These are phyloP conservation scores for Hyppa rectilinea DNA, from an alignment of 2,888 invertebrate genomes.

Conservation along the genomic window DNA sequence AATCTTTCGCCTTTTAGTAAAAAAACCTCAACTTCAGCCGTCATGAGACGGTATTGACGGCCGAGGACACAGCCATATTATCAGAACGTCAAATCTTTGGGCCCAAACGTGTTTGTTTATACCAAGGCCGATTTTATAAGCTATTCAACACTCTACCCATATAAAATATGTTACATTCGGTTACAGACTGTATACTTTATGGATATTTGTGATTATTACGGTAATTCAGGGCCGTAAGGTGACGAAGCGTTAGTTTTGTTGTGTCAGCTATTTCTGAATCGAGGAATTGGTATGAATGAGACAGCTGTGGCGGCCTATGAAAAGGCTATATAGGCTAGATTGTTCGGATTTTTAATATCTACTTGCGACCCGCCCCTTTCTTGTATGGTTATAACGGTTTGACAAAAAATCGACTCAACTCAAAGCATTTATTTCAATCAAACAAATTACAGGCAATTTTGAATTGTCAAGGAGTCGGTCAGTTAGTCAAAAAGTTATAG, in stretches of 20 bases:
- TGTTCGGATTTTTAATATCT: background rate
- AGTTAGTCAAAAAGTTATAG: no score
- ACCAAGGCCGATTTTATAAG: slow-evolving; percentile 41
- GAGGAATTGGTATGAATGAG: slow-evolving; percentile 14
- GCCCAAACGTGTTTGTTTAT: slow-evolving; percentile 38
- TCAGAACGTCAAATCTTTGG: slow-evolving; percentile 40
- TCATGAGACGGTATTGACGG: slow-evolving; percentile 21
- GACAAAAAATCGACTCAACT: no score
- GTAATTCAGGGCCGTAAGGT: slow-evolving; percentile 38
- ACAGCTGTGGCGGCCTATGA: background rate
- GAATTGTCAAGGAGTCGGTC: no score
- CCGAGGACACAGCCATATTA: slow-evolving; percentile 39
- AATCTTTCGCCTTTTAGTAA: background rate
- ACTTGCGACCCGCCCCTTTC: no score
- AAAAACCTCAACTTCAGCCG: slow-evolving; percentile 6
- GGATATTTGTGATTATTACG: slow-evolving; percentile 24
- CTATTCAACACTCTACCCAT: slow-evolving; percentile 10
- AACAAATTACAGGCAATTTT: no score
- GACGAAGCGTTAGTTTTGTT: slow-evolving; percentile 45
- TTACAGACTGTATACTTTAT: background rate
- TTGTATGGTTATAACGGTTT: no score
- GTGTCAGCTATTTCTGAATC: slow-evolving; percentile 7
- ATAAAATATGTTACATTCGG: slow-evolving; percentile 15
- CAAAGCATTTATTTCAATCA: no score
- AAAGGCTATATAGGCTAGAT: slow-evolving; percentile 7